Evolutionary conservation across 2,797 vertebrate genomes (phyloP).

Genomic region (Myripristis jacobus): DNA sequence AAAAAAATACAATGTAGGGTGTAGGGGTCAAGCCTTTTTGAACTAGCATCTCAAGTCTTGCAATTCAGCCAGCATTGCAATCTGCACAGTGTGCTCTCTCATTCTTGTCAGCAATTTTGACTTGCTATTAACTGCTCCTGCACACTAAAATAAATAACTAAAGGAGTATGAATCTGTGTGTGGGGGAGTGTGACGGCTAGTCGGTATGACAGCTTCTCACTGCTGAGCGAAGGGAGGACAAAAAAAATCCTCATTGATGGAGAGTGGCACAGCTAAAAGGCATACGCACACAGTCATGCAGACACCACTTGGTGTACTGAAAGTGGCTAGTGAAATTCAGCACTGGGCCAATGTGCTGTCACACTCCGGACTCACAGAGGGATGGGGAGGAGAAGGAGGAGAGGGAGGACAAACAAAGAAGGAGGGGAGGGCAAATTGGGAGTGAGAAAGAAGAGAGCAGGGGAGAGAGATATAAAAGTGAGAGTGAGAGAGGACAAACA

Average conservation of each 20-base stretch:
- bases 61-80: conserved; percentile 29
- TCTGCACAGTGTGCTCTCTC: conserved; percentile 28
- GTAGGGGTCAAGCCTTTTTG: conserved; percentile 6
- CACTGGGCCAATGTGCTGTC: conserved; percentile 24
- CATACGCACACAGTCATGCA: neutral
- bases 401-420: neutral
- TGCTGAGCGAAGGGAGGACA: conserved; percentile 24
- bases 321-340: neutral
- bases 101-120: conserved; percentile 58
- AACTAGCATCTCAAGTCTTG: conserved; percentile 24
- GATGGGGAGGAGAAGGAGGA: neutral
- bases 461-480: conserved; percentile 5
- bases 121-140: conserved; percentile 46
- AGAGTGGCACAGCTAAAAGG: conserved; percentile 16
- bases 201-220: conserved; percentile 40
- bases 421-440: neutral
- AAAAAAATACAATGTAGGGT: neutral
- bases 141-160: conserved; percentile 63
- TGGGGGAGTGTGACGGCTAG: conserved; percentile 10
- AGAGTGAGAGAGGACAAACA: conserved; percentile 10
- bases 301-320: neutral
- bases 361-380: conserved; percentile 23
- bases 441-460: neutral
- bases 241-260: conserved; percentile 38
- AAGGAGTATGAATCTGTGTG: conserved; percentile 51